These are phyloP conservation scores for Luperina nickerlii DNA, from an alignment of 2,888 invertebrate genomes.

Conservation along the genomic window DNA sequence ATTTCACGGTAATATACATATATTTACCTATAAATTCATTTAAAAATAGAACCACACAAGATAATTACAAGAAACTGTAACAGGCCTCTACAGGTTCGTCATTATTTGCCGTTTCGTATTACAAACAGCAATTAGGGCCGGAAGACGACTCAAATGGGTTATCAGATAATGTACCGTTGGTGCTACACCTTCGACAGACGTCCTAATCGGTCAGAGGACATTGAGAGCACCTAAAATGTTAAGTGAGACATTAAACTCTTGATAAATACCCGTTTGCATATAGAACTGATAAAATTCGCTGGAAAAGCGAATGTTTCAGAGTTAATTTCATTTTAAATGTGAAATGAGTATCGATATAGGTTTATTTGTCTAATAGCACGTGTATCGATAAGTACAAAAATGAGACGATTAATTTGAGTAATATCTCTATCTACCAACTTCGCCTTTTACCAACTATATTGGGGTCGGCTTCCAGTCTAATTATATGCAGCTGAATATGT, in stretches of 20 bases:
- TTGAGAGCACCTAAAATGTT: conserved; percentile 56
- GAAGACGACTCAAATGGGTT: conserved; percentile 76
- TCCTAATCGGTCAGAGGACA: conserved; percentile 71
- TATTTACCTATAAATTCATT: background rate
- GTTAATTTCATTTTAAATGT: conserved; percentile 11
- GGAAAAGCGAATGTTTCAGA: conserved; percentile 16
- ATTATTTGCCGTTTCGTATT: conserved; percentile 78
- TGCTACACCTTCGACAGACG: conserved; percentile 72
- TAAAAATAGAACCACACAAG: conserved; percentile 17
- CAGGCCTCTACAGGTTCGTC: conserved; percentile 52
- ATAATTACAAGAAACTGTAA: conserved; percentile 43
- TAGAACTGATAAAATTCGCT: conserved; percentile 36
- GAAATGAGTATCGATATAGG: background rate
- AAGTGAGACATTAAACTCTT: conserved; percentile 48
- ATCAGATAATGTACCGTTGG: conserved; percentile 81
- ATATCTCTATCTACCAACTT: conserved; percentile 9
- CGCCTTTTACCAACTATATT: background rate
- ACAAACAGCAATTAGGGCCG: conserved; percentile 78
- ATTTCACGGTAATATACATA: background rate
- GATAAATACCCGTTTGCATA: conserved; percentile 53
- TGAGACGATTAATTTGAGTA: conserved; percentile 12
- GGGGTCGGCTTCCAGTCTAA: background rate
- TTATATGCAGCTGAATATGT: background rate
- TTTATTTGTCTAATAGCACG: conserved; percentile 10
- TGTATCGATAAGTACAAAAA: conserved; percentile 11